Base-by-base conservation (phyloP, 2,888 invertebrate genomes). In the Troilus luridus region DNA sequence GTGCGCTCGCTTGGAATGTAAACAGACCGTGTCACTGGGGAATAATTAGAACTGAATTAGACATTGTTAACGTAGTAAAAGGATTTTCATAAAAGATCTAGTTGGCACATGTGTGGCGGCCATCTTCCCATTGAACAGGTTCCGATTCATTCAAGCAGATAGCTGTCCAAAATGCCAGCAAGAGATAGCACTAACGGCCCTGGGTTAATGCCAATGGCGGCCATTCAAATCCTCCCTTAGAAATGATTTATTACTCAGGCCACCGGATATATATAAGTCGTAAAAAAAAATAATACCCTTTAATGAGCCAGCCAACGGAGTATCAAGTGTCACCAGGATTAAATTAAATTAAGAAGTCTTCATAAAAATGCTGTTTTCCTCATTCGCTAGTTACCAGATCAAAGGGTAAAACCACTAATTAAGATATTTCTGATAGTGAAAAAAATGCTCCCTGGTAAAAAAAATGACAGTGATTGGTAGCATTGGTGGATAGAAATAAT, bases 201-300 rank as follows among this genome's bases (percentile, higher is more conserved):
- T 85, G 85, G 85, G 85, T 54, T 85, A 85, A 54, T 85, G 85
- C 85, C 85, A 85, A 58, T 85, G 85, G 85, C 21, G n/a, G 85
- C 12, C 5, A 85, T 85, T 58, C 85, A 85, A 85, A 85, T 58
- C 21, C 85, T 56, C 85, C 56, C 85, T 85, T 77, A 77, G 72
- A 41, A 77, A 77, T 77, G 72, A 77, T 77, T 77, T 77, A 77
- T 77, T 85, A 6, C n/a, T 7, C n/a, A 56, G 85, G 11, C 56
- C 85, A n/a, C n/a, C 56, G 85, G 9, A 11, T 85, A n/a, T 58
- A 56, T 56, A 85, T 14, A 77, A 77, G 72, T 77, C 27, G 41
- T 77, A 77, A 41, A 77, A 41, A 67, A 67, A 24, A 67, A 67
- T 27, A 24, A 27, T 41, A 41, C 27, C 17, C 72, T 77, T 77